Evolutionary conservation across 1,140 invertebrate genomes (phyloP), one percentile per base, ranked within the genome.

Genomic region (Drosophila bocqueti): DNA sequence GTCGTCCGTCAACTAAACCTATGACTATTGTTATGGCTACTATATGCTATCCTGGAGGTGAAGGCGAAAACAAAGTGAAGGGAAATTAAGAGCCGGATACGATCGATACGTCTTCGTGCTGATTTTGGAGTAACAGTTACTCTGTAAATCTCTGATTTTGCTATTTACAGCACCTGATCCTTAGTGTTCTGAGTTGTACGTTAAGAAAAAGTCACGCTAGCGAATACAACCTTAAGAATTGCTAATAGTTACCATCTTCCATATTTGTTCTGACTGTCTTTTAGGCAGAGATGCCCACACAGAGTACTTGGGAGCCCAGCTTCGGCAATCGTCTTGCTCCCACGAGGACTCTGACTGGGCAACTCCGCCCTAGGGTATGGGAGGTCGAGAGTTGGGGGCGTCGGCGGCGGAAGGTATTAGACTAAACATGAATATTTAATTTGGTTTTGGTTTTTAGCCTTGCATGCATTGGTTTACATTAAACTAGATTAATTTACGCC

Each of bases 141-240:
- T 5, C 11, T 5, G 4, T 38, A 71, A 46, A 78, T 77, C 50
- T 63, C 75, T 34, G 59, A 50, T 50, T 40, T 40, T 13, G 57
- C 24, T 69, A 78, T 69, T 62, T 74, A 83, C 72, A 78, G 54
- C 55, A 71, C 57, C 71, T 61, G 45, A 60, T 60, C 49, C 29
- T 31, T 55, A 71, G 50, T 67, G 50, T 34, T 59, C 45, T 9
- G 50, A 34, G 31, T 71, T 68, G 64, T 60, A 47, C 58, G 47
- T 55, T 46, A 43, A 65, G 74, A 63, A 55, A 71, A 55, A n/a
- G 29, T 73, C 58, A 71, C 43, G 54, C 65, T 69, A 74, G 77
- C 81, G 64, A 81, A 73, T 92, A 92, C 91, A 92, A 92, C 91
- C 91, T 76, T 90, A 74, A 77, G 74, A 92, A 92, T 92, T 92